Percentiles rank a stretch among this genome's conserved stretches.
Conservation (phyloP, 1,140 invertebrate genomes). For the Archivesica marissinica region DNA sequence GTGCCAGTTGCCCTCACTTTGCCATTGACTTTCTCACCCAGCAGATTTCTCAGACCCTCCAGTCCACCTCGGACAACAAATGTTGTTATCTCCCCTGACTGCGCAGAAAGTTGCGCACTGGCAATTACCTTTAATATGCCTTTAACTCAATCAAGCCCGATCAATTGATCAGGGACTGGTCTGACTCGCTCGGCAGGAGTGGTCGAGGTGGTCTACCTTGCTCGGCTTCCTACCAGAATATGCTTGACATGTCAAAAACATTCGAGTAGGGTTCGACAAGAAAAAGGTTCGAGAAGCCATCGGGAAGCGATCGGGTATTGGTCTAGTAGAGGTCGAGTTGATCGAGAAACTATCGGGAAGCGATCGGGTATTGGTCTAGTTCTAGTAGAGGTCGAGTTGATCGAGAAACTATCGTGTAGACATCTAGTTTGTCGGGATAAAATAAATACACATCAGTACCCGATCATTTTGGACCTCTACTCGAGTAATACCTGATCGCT, state of each 20-base stretch:
- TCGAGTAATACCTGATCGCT: too few relatives aligned
- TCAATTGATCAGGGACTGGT: background rate
- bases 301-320: background rate
- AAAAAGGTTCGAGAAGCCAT: background rate
- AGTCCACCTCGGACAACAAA: too few relatives aligned
- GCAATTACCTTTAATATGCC: too few relatives aligned
- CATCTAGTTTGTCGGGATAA: background rate
- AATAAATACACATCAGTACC: too few relatives aligned
- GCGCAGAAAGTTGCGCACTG: too few relatives aligned
- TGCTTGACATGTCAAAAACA: conserved; percentile 5
- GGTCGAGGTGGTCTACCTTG: conserved; percentile 8
- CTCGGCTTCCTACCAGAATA: background rate
- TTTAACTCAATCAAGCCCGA: background rate
- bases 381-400: background rate
- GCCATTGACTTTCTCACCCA: too few relatives aligned
- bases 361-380: background rate
- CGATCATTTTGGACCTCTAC: too few relatives aligned
- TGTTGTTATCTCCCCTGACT: too few relatives aligned
- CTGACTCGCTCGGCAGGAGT: background rate
- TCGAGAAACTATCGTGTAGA: background rate
- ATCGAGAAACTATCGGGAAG: background rate
- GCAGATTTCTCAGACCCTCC: too few relatives aligned
- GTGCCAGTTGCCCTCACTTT: too few relatives aligned
- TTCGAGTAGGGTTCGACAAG: conserved; percentile 1
- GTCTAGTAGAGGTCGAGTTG: conserved; percentile 22